Base-by-base conservation (phyloP, 2,888 invertebrate genomes). In the Caenorhabditis plicata region DNA sequence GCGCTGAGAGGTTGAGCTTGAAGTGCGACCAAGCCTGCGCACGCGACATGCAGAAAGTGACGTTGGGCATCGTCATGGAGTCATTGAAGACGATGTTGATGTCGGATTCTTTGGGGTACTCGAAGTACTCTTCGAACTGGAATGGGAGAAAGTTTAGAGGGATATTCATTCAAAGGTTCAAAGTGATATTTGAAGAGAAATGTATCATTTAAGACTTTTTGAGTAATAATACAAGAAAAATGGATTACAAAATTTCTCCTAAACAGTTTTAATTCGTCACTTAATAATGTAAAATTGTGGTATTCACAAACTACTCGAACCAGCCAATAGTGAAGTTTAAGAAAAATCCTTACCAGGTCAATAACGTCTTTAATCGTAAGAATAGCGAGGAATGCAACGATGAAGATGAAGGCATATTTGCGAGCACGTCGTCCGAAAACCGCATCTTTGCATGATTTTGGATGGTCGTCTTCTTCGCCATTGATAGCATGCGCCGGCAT, bases 61-160 rank as follows among this genome's bases (percentile, higher is more conserved):
- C 68, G 51, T 78, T 77, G 9, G 78, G 78, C 73, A 78, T 66
- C 13, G 67, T 71, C 76, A 78, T 78, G 13, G 77, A 71, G n/a
- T 78, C 74, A 46, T 78, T 78, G 60, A 78, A 77, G 19, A 71
- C 62, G 33, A 80, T 74, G 48, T 73, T 75, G 60, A 79, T 79
- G 54, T 79, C 78, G 9, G 78, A 73, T 46, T 73, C 67, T 46
- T 80, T 79, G 19, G 76, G 75, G 36, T 77, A 61, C 20, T 67
- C 71, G 25, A 63, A 48, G 57, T 77, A 80, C 41, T 76, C 75
- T 22, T 61, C 53, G 53, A 74, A 58, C 76, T 77, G 52, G 41
- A 73, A 61, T 13, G 29, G 11, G 41, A n/a, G 4, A n/a, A 8
- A 9, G 15, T 19, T 3, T 5, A 17, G 15, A 15, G 11, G 22